phyloP scores from a whole-genome alignment of 2,888 invertebrate genomes.

The Xiphydria camelus region DNA sequence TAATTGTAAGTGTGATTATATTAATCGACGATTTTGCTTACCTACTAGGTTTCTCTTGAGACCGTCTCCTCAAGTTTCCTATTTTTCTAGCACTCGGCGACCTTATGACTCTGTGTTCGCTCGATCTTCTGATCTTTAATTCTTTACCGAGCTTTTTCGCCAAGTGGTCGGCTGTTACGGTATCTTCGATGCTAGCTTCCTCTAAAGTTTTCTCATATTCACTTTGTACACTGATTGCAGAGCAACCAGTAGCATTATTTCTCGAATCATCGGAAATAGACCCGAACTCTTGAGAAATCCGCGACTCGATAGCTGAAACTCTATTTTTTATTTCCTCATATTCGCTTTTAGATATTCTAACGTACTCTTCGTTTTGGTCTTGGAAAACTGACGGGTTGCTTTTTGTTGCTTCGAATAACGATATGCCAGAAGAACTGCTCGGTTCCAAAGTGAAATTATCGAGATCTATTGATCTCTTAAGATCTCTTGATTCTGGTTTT shows the following conservation, averaged over 20 bases:
- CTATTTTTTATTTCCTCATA: constrained; percentile 78
- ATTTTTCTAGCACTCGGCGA: constrained; percentile 84
- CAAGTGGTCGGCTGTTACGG: constrained; percentile 70
- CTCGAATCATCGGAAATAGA: constrained; percentile 41
- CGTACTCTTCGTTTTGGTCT: constrained; percentile 64
- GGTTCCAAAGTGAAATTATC: no score
- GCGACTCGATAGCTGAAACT: constrained; percentile 72
- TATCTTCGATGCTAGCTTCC: constrained; percentile 68
- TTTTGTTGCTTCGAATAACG: no score
- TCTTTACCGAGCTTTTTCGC: constrained; percentile 73
- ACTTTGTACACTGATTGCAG: constrained; percentile 69
- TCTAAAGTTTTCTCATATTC: constrained; percentile 75
- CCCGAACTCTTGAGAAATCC: constrained; percentile 71
- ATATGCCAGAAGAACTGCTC: no score
- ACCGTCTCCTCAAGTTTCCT: constrained; percentile 72
- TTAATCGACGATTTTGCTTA: constrained; percentile 20
- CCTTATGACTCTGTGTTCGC: constrained; percentile 71
- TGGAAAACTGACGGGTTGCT: constrained; percentile 45
- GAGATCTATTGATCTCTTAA: no score
- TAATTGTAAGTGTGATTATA: background rate
- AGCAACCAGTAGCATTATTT: constrained; percentile 52
- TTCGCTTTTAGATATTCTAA: constrained; percentile 73
- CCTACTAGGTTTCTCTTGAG: constrained; percentile 63
- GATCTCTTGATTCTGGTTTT: constrained; percentile 10
- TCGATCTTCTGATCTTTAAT: constrained; percentile 72